Base-by-base conservation (phyloP, 2,888 invertebrate species). In the Eristalinus sepulchralis region DNA sequence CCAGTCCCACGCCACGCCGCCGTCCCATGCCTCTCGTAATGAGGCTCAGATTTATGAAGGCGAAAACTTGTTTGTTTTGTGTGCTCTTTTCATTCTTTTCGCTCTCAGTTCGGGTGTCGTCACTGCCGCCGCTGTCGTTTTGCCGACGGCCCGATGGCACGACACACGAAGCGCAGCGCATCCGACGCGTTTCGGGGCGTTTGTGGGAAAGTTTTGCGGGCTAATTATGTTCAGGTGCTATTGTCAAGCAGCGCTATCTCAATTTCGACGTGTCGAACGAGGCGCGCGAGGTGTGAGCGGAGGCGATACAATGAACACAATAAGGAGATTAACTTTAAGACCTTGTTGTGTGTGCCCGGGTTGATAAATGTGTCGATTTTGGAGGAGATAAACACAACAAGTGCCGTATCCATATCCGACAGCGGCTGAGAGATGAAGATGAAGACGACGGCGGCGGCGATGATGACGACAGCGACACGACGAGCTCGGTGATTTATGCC, bases 351-450 rank as follows among this genome's bases (percentile, higher is more conserved):
- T 76, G 81, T 76, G 68, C 81, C 72, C 72, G 72, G 68, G 63
- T 82, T 85, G 85, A 85, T 85, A 82, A 85, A 85, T 85, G 85
- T 82, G 82, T 85, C 85, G 85, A 85, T 85, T 85, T 47, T 82
- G 67, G 81, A 31, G 47, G 70, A 84, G 77, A 85, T 78, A 82
- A 72, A 77, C 73, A 73, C 77, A 82, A 82, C 85, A 85, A 82
- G 85, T 85, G 83, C 83, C 83, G 63, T 83, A 66, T 78, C 78
- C 47, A 47, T 47, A 82, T 77, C 71, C 70, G 78, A 72, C 68
- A 59, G 24, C 62, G 53, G 17, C 22, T 39, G 39, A 11, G 24
- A 57, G 57, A 57, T 8, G 17, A 17, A 47, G 47, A 47, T 8
- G 47, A 47, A 17, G 17, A 17, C 17, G 47, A 47, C 8, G 47